Percentiles rank a stretch among this genome's conserved stretches.
These are phyloP conservation scores for Strigamia crassipes DNA, from an alignment of 2,888 invertebrate species.

Conservation along the genomic window DNA sequence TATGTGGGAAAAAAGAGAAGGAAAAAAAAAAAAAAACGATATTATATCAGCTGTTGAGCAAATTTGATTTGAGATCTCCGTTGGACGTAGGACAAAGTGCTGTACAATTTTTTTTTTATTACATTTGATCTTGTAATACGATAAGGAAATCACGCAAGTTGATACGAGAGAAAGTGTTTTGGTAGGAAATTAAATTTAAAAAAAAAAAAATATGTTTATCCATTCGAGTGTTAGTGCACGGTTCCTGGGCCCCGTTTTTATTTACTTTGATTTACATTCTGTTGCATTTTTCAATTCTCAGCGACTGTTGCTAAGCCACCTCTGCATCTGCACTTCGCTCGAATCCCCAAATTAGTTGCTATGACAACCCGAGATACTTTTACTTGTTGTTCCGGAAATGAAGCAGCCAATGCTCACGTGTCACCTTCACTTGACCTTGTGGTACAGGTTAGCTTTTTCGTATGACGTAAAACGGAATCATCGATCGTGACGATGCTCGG, in stretches of 20 bases:
- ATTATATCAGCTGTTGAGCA: background rate
- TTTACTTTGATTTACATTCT: background rate
- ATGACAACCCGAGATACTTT: background rate
- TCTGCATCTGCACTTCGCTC: background rate
- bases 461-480: background rate
- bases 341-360: background rate
- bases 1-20: too few species aligned
- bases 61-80: background rate
- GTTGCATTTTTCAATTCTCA: background rate
- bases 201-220: background rate
- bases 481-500: slow-evolving; percentile 2
- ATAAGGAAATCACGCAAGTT: background rate
- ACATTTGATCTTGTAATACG: background rate
- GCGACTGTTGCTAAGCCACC: background rate
- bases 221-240: background rate
- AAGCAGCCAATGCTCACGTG: slow-evolving; percentile 12
- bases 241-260: background rate
- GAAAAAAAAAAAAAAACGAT: too few species aligned
- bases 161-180: background rate
- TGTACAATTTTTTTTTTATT: background rate
- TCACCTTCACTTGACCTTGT: slow-evolving; percentile 45
- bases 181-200: background rate
- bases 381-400: slow-evolving; percentile 41
- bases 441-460: background rate
- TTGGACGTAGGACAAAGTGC: background rate